Evolutionary conservation across 2,113 vertebrate genomes (phyloP), one percentile per base, ranked within the genome.

Genomic region (Tympanuchus pallidicinctus): DNA sequence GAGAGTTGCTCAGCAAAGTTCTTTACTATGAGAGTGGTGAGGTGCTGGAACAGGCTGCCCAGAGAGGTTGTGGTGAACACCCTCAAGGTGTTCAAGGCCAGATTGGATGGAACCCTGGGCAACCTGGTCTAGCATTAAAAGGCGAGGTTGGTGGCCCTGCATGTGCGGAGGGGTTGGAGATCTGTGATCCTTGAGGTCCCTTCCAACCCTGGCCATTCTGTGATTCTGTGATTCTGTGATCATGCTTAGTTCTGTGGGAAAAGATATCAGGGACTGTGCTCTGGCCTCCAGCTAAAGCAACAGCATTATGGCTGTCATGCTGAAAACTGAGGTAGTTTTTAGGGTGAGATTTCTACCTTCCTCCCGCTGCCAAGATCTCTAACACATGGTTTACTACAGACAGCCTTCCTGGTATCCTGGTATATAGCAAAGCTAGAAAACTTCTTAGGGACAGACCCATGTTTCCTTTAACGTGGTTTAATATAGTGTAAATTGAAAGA

Each of bases 401-500:
- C 42, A 71, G n/a, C 85, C 87, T 69, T 92, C 95, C 93, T 91
- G 85, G 59, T 83, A 92, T 65, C 72, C 40, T 88, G 91, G 73
- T 95, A 83, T 52, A 75, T 13, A 95, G n/a, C 43, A 92, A 88
- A 93, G 82, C 78, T 94, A 79, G 82, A 95, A 92, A 86, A 47
- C 43, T 80, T 32, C 71, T 74, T 70, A 85, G 30, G 91, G 43
- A 24, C 82, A 94, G 87, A 96, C 86, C 72, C 77, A 36, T 22
- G 18, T 67, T 66, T 76, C 43, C 56, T 66, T 70, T 38, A 52
- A 21, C 1, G 1, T 24, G 52, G 11, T 91, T 94, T 90, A 75
- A 72, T 6, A 4, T 3, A 20, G 72, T 45, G 13, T 70, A 74
- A 92, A 64, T 36, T 47, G 43, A 77, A 82, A 90, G 38, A 92